phyloP scores from a whole-genome alignment of 2,113 vertebrate genomes.

The Myotis brandtii region DNA sequence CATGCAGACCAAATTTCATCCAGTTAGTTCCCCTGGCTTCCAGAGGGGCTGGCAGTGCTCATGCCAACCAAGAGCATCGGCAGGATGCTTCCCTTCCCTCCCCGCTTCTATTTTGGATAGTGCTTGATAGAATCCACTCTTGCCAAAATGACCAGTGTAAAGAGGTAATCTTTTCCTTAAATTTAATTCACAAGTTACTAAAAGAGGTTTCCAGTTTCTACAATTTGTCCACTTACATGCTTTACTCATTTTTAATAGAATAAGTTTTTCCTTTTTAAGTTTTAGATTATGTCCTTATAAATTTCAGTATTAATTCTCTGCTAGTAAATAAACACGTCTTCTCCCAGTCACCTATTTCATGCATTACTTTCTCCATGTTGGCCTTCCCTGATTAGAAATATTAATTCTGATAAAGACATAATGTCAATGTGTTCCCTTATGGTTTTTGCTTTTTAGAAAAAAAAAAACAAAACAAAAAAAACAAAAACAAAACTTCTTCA shows the following conservation, averaged over 20 bases:
- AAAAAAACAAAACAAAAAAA: too few species aligned
- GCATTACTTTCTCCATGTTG: background rate
- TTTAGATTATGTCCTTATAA: background rate
- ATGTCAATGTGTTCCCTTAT: background rate
- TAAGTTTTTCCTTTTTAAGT: background rate
- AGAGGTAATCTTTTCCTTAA: background rate
- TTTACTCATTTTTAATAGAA: background rate
- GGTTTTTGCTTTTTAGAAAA: background rate
- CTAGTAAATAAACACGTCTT: background rate
- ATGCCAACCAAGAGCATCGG: accelerated
- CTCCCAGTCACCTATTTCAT: background rate
- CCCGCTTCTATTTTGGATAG: accelerated
- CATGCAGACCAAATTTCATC: background rate
- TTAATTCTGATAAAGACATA: background rate
- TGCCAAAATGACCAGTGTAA: background rate
- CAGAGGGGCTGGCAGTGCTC: accelerated
- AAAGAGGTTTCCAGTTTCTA: background rate
- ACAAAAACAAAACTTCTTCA: background rate
- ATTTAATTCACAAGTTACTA: background rate
- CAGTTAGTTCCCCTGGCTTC: too few species aligned
- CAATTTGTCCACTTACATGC: background rate
- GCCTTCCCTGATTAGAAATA: background rate
- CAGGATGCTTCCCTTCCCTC: too few species aligned
- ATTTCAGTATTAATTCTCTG: background rate
- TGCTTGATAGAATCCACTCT: background rate